Evolutionary conservation across 2,888 invertebrate genomes (phyloP), one percentile per base, ranked within the genome.

Genomic region (Auanema freiburgensis): DNA sequence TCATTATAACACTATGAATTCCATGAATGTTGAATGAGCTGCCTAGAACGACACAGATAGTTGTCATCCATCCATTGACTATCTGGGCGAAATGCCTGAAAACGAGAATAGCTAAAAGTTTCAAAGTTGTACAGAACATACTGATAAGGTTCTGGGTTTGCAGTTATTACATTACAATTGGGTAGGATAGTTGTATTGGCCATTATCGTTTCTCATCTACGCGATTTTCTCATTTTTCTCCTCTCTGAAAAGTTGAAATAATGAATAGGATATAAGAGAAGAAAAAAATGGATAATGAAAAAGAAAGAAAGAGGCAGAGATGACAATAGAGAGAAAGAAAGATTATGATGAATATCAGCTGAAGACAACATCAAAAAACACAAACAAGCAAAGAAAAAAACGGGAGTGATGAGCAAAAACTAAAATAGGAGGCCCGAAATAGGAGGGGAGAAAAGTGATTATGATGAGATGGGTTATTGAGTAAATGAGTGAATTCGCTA

Each of bases 1-100:
- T 77, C 51, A 74, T 66, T 33, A 77, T 77, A 1, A 80, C 74
- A 49, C 70, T 69, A 52, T 69, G 69, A 12, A 80, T 71, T 0
- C 74, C 72, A 58, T 75, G 70, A 42, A 80, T 55, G 60, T 80
- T 80, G 16, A 78, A 76, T 24, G 79, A 65, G 8, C 77, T 77
- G n/a, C 80, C 80, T 11, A 78, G 51, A 8, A 78, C 44, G 10
- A 80, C 76, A 51, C 75, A 79, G 10, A 66, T 55, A 0, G 71
- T 64, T 52, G 80, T 76, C 57, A 80, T 25, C 63, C 74, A 77
- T 18, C 80, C 79, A 46, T 77, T 78, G 25, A 80, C 53, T 12
- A 79, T 43, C 18, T 68, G 60, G 12, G 69, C 65, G 68, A 77
- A 74, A 8, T 55, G 40, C 41, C 74, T 74, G 66, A 14, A 67